Base-by-base conservation (phyloP, 2,797 vertebrate genomes). In the Limosa lapponica region DNA sequence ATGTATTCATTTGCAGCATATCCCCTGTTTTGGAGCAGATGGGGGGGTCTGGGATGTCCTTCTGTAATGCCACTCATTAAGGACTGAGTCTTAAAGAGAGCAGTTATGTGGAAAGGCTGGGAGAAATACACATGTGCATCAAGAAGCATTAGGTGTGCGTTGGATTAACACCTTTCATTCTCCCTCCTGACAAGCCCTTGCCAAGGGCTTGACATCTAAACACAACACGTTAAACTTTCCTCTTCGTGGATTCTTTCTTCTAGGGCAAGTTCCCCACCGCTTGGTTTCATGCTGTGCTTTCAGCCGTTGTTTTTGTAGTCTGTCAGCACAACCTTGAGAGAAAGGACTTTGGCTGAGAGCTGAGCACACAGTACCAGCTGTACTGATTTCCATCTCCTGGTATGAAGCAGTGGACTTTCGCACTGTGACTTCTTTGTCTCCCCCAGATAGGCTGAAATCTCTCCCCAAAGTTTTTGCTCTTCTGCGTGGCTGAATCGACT, bases 261-360 rank as follows among this genome's bases (percentile, higher is more conserved):
- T 95, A 89, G 73, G 96, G 92, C 96, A 96, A 96, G 97, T 96
- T 97, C 96, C 96, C 97, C 73, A 27, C 73, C 9, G 20, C 90
- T 96, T 1, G 8, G 87, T 96, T 97, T 96, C 89, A 81, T 32
- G 74, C 94, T 91, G 96, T 87, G 95, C 91, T 97, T 97, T 97
- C 96, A 94, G 88, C 92, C 93, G 39, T 95, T 98, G 96, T 93
- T 98, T 98, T 98, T 91, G 67, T 95, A 97, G 97, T 74, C 96
- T 97, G 82, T 92, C 94, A 93, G 85, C 95, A 90, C 96, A 97
- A 97, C 98, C 98, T 97, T 97, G 97, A 96, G 92, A 93, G 86
- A 92, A 95, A 92, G 95, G 89, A 93, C 95, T 95, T 96, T 97
- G 97, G 93, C 96, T 97, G 93, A 3, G 67, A 34, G 37, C 30